These are phyloP conservation scores for Oxystoma pomonae DNA, from an alignment of 2,888 invertebrate species.

Conservation along the genomic window DNA sequence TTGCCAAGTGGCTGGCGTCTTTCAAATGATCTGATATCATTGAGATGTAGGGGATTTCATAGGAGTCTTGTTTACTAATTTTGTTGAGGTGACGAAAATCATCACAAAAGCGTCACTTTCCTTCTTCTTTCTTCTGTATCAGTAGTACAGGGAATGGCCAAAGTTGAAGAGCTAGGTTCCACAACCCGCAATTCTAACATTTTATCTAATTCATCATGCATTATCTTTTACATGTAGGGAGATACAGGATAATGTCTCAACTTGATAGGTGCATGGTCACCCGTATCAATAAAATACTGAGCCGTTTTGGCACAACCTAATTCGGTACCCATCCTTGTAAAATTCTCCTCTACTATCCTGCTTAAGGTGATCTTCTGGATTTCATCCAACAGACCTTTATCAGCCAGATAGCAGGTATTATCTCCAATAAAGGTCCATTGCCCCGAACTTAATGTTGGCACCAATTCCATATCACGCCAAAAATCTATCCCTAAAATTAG, in stretches of 20 bases:
- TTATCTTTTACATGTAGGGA: constrained; percentile 14
- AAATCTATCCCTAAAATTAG: background rate
- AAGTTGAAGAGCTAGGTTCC: constrained; percentile 7
- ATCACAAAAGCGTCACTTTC: background rate
- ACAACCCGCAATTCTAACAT: constrained; percentile 14
- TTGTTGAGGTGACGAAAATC: constrained; percentile 3
- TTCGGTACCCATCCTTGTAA: too few species aligned
- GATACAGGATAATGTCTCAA: constrained; percentile 19
- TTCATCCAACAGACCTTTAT: too few species aligned
- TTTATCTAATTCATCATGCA: constrained; percentile 23
- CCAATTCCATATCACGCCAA: background rate
- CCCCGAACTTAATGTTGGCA: too few species aligned
- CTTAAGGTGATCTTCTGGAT: too few species aligned
- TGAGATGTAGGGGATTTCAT: too few species aligned
- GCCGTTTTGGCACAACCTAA: constrained; percentile 16
- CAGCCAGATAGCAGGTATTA: too few species aligned
- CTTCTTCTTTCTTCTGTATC: background rate
- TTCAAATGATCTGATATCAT: constrained; percentile 9
- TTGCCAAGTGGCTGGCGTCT: constrained; percentile 15
- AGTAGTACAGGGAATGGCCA: background rate
- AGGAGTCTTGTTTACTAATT: constrained; percentile 1
- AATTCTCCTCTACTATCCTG: too few species aligned
- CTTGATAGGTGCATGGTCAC: constrained; percentile 16
- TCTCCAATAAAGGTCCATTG: too few species aligned
- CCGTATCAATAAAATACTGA: constrained; percentile 15